These are phyloP conservation scores for Aleiodes leptofemur DNA, from an alignment of 2,888 invertebrate genomes.

Conservation along the genomic window DNA sequence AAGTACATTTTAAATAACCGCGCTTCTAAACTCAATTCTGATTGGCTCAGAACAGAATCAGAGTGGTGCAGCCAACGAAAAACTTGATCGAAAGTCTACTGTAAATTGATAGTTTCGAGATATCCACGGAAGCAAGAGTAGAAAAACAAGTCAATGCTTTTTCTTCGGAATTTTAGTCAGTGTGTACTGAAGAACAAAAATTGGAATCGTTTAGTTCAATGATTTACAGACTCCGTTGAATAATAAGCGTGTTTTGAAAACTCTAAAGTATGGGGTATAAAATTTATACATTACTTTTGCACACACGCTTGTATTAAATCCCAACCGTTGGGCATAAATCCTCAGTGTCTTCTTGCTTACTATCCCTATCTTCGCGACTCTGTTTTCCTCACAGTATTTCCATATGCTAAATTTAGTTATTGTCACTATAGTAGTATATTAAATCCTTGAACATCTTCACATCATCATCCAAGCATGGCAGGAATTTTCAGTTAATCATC, in stretches of 20 bases:
- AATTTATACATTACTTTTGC: conserved; percentile 56
- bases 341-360: conserved; percentile 57
- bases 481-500: conserved; percentile 23
- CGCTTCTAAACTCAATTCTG: not conserved
- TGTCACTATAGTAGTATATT: conserved; percentile 62
- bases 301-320: conserved; percentile 22
- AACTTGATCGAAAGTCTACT: too few relatives aligned
- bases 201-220: conserved; percentile 59
- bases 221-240: conserved; percentile 59
- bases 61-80: too few relatives aligned
- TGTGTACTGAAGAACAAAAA: conserved; percentile 11
- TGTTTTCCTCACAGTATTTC: conserved; percentile 47
- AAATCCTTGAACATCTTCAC: conserved; percentile 64
- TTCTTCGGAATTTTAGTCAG: not conserved
- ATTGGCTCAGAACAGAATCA: not conserved
- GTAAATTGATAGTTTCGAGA: too few relatives aligned
- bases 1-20: too few relatives aligned
- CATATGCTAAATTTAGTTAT: conserved; percentile 67
- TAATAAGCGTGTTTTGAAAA: conserved; percentile 49
- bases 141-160: too few relatives aligned
- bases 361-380: conserved; percentile 40
- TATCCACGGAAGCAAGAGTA: too few relatives aligned
- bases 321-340: conserved; percentile 63
- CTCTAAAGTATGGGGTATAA: conserved; percentile 64
- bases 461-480: conserved; percentile 1